Conservation (phyloP, 2,113 vertebrate genomes). For the Python bivittatus region DNA sequence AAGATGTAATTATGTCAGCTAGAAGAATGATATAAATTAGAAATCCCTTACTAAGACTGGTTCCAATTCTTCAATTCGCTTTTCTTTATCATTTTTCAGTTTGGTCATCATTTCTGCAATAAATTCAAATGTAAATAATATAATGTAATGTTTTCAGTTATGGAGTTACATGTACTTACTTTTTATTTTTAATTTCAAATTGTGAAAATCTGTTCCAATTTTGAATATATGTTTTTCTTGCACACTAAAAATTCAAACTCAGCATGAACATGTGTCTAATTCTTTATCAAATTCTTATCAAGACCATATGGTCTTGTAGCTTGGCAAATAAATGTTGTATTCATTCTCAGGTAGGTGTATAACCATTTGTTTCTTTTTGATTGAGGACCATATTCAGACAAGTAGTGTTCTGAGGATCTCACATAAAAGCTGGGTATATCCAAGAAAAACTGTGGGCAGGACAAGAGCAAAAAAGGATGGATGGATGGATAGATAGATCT, state of each 20-base stretch:
- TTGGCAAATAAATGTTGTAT: too few relatives aligned
- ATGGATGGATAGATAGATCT: not conserved
- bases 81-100: conserved; percentile 75
- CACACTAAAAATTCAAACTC: not conserved
- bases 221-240: not conserved
- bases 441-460: not conserved
- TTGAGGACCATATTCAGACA: not conserved
- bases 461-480: not conserved
- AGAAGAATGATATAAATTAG: not conserved
- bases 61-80: conserved; percentile 78
- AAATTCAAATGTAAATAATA: conserved; percentile 39
- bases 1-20: not conserved
- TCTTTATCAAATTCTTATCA: too few relatives aligned
- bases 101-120: conserved; percentile 77
- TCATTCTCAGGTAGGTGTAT: not conserved
- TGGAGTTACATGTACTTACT: not conserved
- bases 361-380: not conserved
- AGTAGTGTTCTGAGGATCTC: not conserved
- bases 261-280: not conserved
- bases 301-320: too few relatives aligned
- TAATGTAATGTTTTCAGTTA: conserved; percentile 6
- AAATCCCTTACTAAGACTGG: conserved; percentile 76
- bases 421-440: not conserved
- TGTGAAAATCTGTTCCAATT: not conserved
- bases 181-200: not conserved